Conservation (phyloP, 2,113 vertebrate species). For the zebrafish (Danio rerio) region DNA sequence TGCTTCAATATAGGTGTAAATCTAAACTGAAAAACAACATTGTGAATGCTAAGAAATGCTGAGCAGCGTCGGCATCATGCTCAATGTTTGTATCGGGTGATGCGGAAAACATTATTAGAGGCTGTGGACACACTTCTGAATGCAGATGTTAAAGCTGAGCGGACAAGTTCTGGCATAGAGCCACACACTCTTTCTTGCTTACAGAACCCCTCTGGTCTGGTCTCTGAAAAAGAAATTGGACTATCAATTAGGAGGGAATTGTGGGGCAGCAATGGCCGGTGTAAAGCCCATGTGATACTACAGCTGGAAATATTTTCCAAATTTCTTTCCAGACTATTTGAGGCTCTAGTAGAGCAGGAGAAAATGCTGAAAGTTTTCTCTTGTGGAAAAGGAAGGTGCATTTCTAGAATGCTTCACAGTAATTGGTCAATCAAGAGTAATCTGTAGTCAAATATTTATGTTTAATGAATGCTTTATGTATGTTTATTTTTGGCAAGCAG, state of each 20-base stretch:
- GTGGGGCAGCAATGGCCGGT: constrained; percentile 39
- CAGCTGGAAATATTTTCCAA: constrained; percentile 74
- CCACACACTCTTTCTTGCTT: constrained; percentile 11
- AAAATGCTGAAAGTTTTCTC: neutral
- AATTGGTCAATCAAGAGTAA: neutral
- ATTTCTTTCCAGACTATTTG: constrained; percentile 64
- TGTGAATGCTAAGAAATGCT: constrained; percentile 2
- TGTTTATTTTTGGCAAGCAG: neutral
- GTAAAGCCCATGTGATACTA: constrained; percentile 67
- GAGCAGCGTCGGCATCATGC: constrained; percentile 2
- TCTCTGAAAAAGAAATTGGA: constrained; percentile 44
- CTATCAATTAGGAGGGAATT: constrained; percentile 42
- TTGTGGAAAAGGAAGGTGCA: constrained; percentile 6
- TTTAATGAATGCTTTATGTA: neutral
- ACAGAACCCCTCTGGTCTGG: constrained; percentile 30
- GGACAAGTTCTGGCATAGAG: constrained; percentile 14
- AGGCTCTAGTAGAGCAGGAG: neutral
- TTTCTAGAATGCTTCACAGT: constrained; percentile 7
- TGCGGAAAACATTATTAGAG: neutral
- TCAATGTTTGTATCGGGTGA: constrained; percentile 16
- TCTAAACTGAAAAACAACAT: constrained; percentile 49
- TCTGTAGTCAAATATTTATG: neutral
- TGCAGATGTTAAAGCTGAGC: constrained; percentile 21
- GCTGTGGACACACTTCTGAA: constrained; percentile 1
- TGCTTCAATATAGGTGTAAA: constrained; percentile 44